Conservation (phyloP, 2,113 vertebrate species). For the Mormoops blainvillei region DNA sequence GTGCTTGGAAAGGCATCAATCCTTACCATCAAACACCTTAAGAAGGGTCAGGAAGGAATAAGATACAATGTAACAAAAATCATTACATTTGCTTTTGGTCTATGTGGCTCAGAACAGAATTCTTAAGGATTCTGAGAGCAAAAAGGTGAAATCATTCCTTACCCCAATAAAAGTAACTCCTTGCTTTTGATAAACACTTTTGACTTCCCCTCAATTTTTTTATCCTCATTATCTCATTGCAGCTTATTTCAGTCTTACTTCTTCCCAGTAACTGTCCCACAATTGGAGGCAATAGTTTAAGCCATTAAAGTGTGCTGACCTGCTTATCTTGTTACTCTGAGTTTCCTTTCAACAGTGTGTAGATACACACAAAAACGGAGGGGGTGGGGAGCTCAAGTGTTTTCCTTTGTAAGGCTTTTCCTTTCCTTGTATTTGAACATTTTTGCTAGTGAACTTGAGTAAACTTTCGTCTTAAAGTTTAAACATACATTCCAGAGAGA, state of each 20-base stretch:
- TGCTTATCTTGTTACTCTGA: constrained; percentile 74
- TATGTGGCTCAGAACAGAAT: not conserved
- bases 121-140: not conserved
- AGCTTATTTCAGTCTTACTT: not conserved
- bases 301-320: constrained; percentile 54
- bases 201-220: not conserved
- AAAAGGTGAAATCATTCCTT: not conserved
- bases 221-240: not conserved
- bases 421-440: constrained; percentile 70
- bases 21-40: not conserved
- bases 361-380: not conserved
- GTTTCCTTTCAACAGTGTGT: constrained; percentile 74
- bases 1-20: not conserved
- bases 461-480: constrained; percentile 55
- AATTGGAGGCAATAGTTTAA: constrained; percentile 59
- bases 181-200: not conserved
- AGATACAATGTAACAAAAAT: not conserved
- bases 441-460: constrained; percentile 68
- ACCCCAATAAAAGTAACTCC: not conserved
- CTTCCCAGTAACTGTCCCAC: constrained; percentile 49
- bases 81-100: not conserved
- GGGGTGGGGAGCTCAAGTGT: not conserved
- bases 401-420: constrained; percentile 74
- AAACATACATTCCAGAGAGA: constrained; percentile 42
- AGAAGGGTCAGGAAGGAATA: not conserved